These are phyloP conservation scores for Chloebia gouldiae DNA, from an alignment of 2,113 vertebrate genomes.

Conservation along the genomic window DNA sequence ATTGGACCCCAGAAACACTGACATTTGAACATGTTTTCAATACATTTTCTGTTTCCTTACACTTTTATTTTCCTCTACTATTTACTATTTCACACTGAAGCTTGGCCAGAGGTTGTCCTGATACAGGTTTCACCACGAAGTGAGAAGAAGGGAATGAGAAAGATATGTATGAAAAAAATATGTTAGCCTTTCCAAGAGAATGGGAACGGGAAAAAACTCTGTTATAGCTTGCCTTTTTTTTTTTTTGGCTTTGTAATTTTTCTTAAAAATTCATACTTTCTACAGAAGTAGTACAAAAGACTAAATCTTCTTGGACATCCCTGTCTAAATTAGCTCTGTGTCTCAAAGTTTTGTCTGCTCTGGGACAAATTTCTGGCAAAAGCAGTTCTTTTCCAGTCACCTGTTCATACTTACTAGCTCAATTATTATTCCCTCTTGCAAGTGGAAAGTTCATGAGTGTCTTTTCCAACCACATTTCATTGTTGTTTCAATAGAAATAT, in stretches of 20 bases:
- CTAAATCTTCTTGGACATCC: not conserved
- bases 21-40: not conserved
- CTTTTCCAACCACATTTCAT: not conserved
- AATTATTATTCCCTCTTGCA: not conserved
- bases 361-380: not conserved
- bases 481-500: not conserved
- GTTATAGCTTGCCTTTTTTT: accelerated
- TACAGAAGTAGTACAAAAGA: not conserved
- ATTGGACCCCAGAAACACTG: not conserved
- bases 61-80: not conserved
- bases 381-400: not conserved
- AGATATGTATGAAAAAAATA: accelerated
- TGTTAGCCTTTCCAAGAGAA: not conserved
- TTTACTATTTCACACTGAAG: not conserved
- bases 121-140: not conserved
- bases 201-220: not conserved
- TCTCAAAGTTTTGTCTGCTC: not conserved
- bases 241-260: not conserved
- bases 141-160: not conserved
- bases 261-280: not conserved
- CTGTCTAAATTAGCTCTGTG: not conserved
- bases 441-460: not conserved
- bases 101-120: not conserved
- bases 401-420: not conserved
- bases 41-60: not conserved